Conservation (phyloP, 2,113 vertebrate species). For the Odobenus rosmarus region DNA sequence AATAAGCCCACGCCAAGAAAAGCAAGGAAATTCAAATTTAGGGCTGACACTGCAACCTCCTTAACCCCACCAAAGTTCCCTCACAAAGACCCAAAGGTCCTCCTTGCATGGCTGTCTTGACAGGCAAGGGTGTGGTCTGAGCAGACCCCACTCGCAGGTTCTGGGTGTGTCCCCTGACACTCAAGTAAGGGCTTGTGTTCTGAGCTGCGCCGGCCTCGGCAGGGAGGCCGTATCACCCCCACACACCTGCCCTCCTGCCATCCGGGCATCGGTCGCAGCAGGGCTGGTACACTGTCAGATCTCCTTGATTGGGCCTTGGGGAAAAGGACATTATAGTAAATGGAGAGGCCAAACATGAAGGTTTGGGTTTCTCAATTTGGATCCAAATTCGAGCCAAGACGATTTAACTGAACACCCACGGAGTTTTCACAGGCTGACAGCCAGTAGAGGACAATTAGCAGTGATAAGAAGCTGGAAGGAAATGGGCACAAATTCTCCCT, state of each 20-base stretch:
- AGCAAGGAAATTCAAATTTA: conserved; percentile 85
- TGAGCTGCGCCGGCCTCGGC: not conserved
- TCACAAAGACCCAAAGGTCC: conserved; percentile 76
- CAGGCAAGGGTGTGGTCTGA: conserved; percentile 53
- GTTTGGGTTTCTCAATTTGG: conserved; percentile 70
- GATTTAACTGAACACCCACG: conserved; percentile 66
- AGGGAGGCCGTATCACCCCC: not conserved
- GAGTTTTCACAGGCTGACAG: conserved; percentile 68
- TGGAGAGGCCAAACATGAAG: conserved; percentile 36
- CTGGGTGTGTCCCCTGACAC: conserved; percentile 68
- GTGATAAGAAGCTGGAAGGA: conserved; percentile 62
- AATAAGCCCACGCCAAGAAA: conserved; percentile 81
- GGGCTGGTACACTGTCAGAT: not conserved
- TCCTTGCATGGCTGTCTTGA: conserved; percentile 56
- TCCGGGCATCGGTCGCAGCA: not conserved
- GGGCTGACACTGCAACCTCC: conserved; percentile 82
- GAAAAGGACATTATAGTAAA: not conserved
- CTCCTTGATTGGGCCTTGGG: not conserved
- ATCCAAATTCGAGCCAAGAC: conserved; percentile 47
- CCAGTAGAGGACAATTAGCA: conserved; percentile 48
- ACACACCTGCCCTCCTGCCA: not conserved
- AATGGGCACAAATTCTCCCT: conserved; percentile 17
- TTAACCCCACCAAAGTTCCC: conserved; percentile 60
- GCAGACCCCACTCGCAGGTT: conserved; percentile 62
- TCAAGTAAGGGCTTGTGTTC: not conserved